phyloP scores from a whole-genome alignment of 2,888 invertebrate species.

The Temnothorax ravouxi region DNA sequence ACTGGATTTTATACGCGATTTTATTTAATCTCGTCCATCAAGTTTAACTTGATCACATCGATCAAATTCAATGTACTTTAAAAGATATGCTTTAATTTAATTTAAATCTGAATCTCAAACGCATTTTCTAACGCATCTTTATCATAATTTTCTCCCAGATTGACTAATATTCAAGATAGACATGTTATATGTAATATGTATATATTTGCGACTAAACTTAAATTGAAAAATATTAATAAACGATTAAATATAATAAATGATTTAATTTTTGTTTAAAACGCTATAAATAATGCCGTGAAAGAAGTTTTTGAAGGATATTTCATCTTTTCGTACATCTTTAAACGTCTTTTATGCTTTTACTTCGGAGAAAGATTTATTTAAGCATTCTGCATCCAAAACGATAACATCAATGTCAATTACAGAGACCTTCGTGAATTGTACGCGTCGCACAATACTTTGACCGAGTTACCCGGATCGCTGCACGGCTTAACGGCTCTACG shows the following conservation, averaged over 20 bases:
- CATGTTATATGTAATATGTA: not conserved
- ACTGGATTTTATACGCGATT: slow-evolving; percentile 44
- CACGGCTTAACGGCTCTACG: slow-evolving; percentile 90
- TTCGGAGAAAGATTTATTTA: not conserved
- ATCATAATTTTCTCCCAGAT: not conserved
- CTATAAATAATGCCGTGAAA: not conserved
- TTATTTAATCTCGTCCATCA: slow-evolving; percentile 28
- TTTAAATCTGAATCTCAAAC: not conserved
- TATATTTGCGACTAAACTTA: not conserved
- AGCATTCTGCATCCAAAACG: not conserved
- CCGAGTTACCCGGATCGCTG: slow-evolving; percentile 91
- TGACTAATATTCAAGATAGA: not conserved
- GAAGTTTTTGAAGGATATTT: not conserved
- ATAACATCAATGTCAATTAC: slow-evolving; percentile 81
- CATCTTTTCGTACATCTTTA: not conserved
- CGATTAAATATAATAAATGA: not conserved
- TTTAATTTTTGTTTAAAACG: not conserved
- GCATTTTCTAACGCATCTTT: not conserved
- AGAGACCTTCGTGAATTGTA: slow-evolving; percentile 91
- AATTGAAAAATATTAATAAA: slow-evolving; percentile 7
- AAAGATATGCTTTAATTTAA: not conserved
- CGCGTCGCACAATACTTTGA: slow-evolving; percentile 92
- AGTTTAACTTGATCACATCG: not conserved
- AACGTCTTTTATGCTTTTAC: not conserved
- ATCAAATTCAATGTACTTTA: not conserved